These are phyloP conservation scores for Chitala chitala DNA, from an alignment of 2,113 vertebrate species.

Conservation along the genomic window DNA sequence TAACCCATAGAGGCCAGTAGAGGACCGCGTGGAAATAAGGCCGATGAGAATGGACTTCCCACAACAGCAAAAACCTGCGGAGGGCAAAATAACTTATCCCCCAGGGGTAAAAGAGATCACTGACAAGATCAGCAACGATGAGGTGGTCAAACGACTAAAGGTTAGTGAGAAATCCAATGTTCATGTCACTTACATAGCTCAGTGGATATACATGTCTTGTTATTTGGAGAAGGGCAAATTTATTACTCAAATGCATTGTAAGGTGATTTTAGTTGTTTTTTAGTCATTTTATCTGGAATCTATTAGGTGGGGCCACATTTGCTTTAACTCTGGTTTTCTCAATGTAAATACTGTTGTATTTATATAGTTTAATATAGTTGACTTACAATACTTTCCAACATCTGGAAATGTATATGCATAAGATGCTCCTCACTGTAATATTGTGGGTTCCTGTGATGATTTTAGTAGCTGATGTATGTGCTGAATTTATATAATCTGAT, in stretches of 20 bases:
- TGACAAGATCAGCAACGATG: slow-evolving; percentile 96
- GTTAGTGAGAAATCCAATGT: slow-evolving; percentile 53
- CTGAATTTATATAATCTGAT: no score
- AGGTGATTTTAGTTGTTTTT: no score
- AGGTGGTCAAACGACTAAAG: slow-evolving; percentile 96
- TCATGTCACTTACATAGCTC: not conserved
- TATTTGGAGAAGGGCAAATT: not conserved
- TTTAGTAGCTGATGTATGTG: no score
- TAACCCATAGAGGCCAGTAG: slow-evolving; percentile 99
- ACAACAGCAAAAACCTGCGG: slow-evolving; percentile 79
- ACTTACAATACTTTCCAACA: no score
- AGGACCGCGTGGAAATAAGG: slow-evolving; percentile 79
- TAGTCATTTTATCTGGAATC: no score
- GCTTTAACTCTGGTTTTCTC: no score
- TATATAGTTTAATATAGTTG: no score
- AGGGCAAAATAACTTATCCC: slow-evolving; percentile 89
- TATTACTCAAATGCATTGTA: not conserved
- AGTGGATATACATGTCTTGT: not conserved
- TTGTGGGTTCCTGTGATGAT: no score
- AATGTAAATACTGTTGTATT: no score
- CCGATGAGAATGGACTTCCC: slow-evolving; percentile 91
- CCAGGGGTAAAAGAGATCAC: slow-evolving; percentile 98
- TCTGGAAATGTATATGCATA: no score
- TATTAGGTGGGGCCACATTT: no score
- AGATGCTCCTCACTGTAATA: no score